Percentiles rank a stretch among this genome's conserved stretches.
phyloP scores from a whole-genome alignment of 2,797 vertebrate genomes.

The Brotula barbata region DNA sequence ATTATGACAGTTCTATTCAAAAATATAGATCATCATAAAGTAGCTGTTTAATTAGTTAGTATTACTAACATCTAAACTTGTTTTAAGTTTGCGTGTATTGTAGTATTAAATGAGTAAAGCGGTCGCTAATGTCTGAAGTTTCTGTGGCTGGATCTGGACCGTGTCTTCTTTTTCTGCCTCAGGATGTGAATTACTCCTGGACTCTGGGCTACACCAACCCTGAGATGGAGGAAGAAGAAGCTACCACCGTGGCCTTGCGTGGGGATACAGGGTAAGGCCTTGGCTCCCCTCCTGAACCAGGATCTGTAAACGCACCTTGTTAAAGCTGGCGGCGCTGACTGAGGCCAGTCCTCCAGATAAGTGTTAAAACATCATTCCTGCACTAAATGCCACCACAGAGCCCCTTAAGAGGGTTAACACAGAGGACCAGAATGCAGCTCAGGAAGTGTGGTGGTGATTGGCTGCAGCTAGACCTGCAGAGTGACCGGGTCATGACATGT shows the following conservation, averaged over 20 bases:
- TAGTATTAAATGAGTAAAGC: no score
- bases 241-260: conserved; percentile 56
- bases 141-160: background rate
- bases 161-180: conserved; percentile 23
- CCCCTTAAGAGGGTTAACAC: no score
- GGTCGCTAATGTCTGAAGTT: no score
- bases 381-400: no score
- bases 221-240: conserved; percentile 77
- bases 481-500: conserved; percentile 29
- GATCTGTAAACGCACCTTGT: background rate
- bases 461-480: background rate
- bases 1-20: no score
- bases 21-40: no score
- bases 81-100: no score
- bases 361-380: no score
- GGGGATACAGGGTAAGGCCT: conserved; percentile 76
- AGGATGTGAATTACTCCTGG: conserved; percentile 81
- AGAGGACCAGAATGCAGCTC: no score
- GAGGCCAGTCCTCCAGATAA: background rate
- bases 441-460: conserved; percentile 38
- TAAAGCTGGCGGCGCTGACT: background rate
- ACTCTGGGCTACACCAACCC: conserved; percentile 83
- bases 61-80: no score
- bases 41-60: no score
- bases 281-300: no score